Evolutionary conservation across 2,797 vertebrate genomes (phyloP), one percentile per base, ranked within the genome.

Genomic region (Nannoperca obscura): DNA sequence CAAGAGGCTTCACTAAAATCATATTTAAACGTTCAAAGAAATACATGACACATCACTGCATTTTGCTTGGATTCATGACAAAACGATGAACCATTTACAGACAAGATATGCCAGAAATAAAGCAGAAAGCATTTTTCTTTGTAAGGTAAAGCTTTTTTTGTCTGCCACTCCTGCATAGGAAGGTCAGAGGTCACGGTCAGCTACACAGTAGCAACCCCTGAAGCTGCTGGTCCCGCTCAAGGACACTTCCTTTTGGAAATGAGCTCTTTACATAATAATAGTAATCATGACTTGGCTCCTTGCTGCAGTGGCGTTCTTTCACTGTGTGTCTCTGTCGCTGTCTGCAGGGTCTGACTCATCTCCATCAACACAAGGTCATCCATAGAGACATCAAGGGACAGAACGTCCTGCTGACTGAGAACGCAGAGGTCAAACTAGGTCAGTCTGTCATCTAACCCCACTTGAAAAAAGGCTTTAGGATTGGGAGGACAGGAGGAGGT

Each of bases 371-470:
- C 93, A 99, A 99, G 96, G 98, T 99, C 94, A 99, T 99, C 95
- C 98, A 99, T 93, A 93, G 98, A 89, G 98, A 99, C 93, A 99
- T 99, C 92, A 99, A 99, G 94, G 98, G 98, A 69, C 98, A 99
- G 88, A 99, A 99, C 49, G 98, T 99, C 65, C 94, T 99, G 94
- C 95, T 99, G 92, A 99, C 97, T 0, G 97, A 99, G 93, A 97
- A 97, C 1, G 98, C 98, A 22, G 98, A 99, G 94, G 97, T 99
- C 88, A 99, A 99, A 88, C 94, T 99, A 88, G 98, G 98, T 99
- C 92, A 96, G 95, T 81, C 69, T 53, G 36, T 76, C 86, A 75
- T 66, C 73, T 44, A 67, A 78, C 80, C 68, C 47, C 52, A 17
- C 80, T 66, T 81, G 42, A 78, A 71, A 83, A 85, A 74, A 4